Evolutionary conservation across 2,797 vertebrate genomes (phyloP).

Genomic region (Macropodus opercularis): DNA sequence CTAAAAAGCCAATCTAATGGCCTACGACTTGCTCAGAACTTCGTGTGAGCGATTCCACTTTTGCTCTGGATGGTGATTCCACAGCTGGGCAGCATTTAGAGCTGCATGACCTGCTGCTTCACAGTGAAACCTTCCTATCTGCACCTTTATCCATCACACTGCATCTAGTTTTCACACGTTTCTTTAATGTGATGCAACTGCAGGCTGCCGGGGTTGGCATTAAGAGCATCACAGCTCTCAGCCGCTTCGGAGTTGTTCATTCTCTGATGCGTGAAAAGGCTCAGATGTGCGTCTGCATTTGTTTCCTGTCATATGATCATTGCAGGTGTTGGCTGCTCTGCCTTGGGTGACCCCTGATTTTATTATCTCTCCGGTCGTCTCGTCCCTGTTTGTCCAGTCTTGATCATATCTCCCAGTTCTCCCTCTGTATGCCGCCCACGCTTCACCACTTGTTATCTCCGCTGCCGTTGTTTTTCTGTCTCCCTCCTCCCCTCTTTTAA

Average conservation of each 20-base stretch:
- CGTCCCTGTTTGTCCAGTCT: conserved; percentile 43
- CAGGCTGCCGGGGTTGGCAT: background rate
- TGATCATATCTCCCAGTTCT: conserved; percentile 59
- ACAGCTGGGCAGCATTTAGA: background rate
- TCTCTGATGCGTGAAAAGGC: conserved; percentile 6
- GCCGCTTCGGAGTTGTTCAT: too few species aligned
- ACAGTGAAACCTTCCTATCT: background rate
- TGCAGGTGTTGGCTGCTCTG: conserved; percentile 28
- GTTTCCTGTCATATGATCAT: conserved; percentile 3
- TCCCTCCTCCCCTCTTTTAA: conserved; percentile 11
- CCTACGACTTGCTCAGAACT: too few species aligned
- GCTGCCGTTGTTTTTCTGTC: background rate
- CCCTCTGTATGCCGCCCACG: conserved; percentile 58
- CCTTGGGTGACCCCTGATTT: conserved; percentile 57
- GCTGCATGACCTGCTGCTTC: background rate
- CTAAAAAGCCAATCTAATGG: too few species aligned
- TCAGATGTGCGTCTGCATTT: background rate
- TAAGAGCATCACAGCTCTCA: too few species aligned
- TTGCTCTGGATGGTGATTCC: background rate
- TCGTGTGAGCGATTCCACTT: too few species aligned
- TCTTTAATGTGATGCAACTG: conserved; percentile 11
- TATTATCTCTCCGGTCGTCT: conserved; percentile 44
- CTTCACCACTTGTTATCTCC: conserved; percentile 53
- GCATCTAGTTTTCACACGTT: background rate
- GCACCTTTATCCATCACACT: background rate